Evolutionary conservation across 1,140 invertebrate species (phyloP), one percentile per base, ranked within the genome.

Genomic region (Apis dorsata): DNA sequence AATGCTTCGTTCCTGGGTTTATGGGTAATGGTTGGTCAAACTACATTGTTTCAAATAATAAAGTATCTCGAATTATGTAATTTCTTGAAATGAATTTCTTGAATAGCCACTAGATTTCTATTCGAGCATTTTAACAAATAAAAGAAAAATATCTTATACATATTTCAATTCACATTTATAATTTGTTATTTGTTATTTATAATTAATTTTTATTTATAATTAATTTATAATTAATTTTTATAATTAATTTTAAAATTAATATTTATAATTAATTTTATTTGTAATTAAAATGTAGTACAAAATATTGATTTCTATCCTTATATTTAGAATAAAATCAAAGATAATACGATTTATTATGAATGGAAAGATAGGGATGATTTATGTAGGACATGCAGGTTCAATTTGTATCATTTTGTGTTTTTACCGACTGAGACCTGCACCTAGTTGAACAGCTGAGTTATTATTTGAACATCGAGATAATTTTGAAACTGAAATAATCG

Each of bases 331-430:
- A 59, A 62, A 78, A 57, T 34, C 19, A 51, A 63, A 44, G 28
- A 19, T 44, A 71, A 81, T 65, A 66, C 68, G 55, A 60, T 62
- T 63, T 60, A 70, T 21, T 57, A 21, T 55, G 53, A 79, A 70
- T 81, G 74, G 55, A 80, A 63, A 75, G 81, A 78, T 81, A 82
- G 75, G 71, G 84, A 93, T 93, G 92, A 93, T 93, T 93, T 93
- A 93, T 93, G 87, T 91, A 87, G 86, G 85, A 88, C 81, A 82
- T 86, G 85, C 90, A 89, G 89, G 88, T 92, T 92, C 91, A 93
- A 93, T 92, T 93, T 92, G 92, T 92, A 93, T 90, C 91, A 81
- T n/a, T n/a, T n/a, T 85, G 91, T 92, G 86, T 92, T 92, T 93
- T 93, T 93, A 89, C 88, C 79, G 80, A 71, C 77, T 70, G 79